A percentile compares a stretch with the other conserved stretches of the same genome.
Conservation (phyloP, 2,797 vertebrate species). For the Alcedo quadribrachys region DNA sequence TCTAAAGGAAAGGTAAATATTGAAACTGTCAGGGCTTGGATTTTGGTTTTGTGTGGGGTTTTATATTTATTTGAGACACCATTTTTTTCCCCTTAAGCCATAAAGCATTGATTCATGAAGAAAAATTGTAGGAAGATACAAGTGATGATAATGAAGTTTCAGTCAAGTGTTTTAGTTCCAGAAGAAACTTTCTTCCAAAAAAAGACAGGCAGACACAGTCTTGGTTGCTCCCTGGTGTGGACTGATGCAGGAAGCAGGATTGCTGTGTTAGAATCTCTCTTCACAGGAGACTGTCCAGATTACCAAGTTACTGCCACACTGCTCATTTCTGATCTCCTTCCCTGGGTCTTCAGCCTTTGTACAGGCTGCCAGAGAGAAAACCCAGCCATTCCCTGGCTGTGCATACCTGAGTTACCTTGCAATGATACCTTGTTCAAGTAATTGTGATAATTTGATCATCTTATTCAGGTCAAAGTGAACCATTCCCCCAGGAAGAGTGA, state of each 20-base stretch:
- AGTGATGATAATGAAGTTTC: neutral
- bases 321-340: neutral
- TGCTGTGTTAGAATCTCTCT: neutral
- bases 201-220: neutral
- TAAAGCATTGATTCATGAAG: neutral
- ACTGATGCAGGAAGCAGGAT: neutral
- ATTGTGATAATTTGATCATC: neutral
- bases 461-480: neutral
- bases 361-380: neutral
- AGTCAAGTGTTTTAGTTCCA: neutral
- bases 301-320: neutral
- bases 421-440: neutral
- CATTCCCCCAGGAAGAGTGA: neutral
- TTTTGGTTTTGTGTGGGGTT: too few species aligned
- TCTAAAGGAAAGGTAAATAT: neutral
- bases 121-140: neutral
- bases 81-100: neutral
- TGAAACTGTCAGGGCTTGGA: neutral
- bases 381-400: accelerated
- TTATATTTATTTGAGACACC: neutral
- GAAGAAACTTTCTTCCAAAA: neutral
- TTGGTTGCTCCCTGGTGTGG: neutral
- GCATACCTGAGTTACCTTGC: neutral
- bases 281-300: neutral
- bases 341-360: neutral